phyloP scores from a whole-genome alignment of 2,888 invertebrate species.

The Stenoptilia bipunctidactyla region DNA sequence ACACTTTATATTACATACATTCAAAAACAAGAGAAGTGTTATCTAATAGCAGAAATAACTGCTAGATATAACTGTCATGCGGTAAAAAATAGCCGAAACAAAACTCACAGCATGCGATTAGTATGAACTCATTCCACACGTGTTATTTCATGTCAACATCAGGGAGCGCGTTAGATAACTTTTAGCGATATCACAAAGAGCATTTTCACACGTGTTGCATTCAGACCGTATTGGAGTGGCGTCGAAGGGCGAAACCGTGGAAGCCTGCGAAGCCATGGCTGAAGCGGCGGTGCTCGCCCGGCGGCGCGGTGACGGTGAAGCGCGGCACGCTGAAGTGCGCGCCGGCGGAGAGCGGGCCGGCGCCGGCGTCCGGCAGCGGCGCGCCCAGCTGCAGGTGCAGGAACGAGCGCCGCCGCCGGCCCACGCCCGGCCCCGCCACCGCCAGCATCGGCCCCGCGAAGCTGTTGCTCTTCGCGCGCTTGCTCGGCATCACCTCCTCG shows the following conservation, averaged over 20 bases:
- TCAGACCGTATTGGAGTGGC: conserved; percentile 79
- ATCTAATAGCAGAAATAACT: too few species aligned
- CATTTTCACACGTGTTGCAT: conserved; percentile 20
- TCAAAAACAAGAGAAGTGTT: too few species aligned
- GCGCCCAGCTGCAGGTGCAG: conserved; percentile 68
- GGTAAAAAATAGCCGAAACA: too few species aligned
- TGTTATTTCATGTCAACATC: conserved; percentile 2
- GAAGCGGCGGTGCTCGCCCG: conserved; percentile 61
- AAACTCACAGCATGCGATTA: neutral
- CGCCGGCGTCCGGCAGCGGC: conserved; percentile 23
- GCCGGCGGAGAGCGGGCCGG: conserved; percentile 53
- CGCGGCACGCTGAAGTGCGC: conserved; percentile 65
- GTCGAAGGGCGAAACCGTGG: conserved; percentile 77
- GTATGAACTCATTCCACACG: conserved; percentile 3
- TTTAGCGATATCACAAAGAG: conserved; percentile 34
- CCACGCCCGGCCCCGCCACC: conserved; percentile 26
- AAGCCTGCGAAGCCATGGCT: conserved; percentile 60
- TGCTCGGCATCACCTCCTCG: conserved; percentile 36
- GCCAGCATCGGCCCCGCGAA: conserved; percentile 48
- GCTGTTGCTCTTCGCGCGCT: conserved; percentile 55
- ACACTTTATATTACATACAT: too few species aligned
- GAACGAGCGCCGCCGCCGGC: conserved; percentile 70
- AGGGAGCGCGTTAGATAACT: neutral
- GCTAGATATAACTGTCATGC: too few species aligned
- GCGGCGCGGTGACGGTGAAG: conserved; percentile 66